These are phyloP conservation scores for Pelobates fuscus DNA, from an alignment of 2,113 vertebrate genomes.

Conservation along the genomic window DNA sequence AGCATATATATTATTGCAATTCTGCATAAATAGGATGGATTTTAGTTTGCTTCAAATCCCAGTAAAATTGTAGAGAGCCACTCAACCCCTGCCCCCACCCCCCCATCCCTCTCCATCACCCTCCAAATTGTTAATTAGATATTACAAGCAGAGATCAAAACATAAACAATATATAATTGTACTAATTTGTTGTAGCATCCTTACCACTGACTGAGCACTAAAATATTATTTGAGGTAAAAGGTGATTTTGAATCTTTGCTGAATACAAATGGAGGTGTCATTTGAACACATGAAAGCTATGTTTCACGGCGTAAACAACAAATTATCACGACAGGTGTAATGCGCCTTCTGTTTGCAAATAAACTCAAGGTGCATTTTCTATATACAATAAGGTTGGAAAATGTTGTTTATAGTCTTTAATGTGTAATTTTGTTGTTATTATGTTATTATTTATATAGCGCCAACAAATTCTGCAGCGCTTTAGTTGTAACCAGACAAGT, in stretches of 20 bases:
- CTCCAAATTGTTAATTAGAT: conserved; percentile 36
- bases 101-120: not conserved
- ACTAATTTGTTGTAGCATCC: conserved; percentile 28
- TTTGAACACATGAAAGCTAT: conserved; percentile 2
- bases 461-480: too few relatives aligned
- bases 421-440: not conserved
- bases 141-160: conserved; percentile 23
- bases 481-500: too few relatives aligned
- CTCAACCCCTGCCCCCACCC: too few relatives aligned
- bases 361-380: conserved; percentile 39
- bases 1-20: conserved; percentile 4
- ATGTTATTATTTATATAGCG: too few relatives aligned
- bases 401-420: not conserved
- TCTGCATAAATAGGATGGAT: conserved; percentile 5
- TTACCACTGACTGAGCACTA: conserved; percentile 31
- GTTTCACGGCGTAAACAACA: conserved; percentile 32
- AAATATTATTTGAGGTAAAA: conserved; percentile 25
- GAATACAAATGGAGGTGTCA: conserved; percentile 32
- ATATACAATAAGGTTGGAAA: not conserved
- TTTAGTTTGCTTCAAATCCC: conserved; percentile 16
- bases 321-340: conserved; percentile 33
- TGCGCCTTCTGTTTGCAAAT: conserved; percentile 28
- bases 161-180: conserved; percentile 23
- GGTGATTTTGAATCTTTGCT: conserved; percentile 6
- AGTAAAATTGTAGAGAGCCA: too few relatives aligned